Evolutionary conservation across 2,113 vertebrate genomes (phyloP), one percentile per base, ranked within the genome.

Genomic region (Channa argus): DNA sequence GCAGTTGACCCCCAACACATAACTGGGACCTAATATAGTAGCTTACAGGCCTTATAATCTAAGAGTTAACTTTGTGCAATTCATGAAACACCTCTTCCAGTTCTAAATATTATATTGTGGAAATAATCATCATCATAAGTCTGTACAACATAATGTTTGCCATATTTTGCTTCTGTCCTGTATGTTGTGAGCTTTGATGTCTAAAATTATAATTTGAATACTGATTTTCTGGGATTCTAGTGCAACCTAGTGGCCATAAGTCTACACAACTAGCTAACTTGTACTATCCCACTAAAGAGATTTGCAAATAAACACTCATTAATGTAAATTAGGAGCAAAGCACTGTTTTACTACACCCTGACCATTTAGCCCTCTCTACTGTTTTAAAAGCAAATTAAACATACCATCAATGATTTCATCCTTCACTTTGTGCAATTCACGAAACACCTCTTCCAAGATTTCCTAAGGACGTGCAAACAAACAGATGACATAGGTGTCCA

Each of bases 361-460:
- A 74, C 13, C 13, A 13, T 74, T 65, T 10, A 43, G 1, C 13
- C 4, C 11, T 66, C 8, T 44, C 54, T 5, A 11, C 36, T 15
- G 37, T 59, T 61, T 36, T 11, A 10, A 0, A 12, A 44, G 6
- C 47, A 63, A 62, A 56, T 10, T 3, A 53, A 80, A 86, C 96
- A 83, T 95, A 99, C 98, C 98, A 75, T 97, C 96, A 67, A 99
- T 98, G 93, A 99, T 99, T 93, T 99, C 97, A 79, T 98, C 97
- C 94, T 99, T 99, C 91, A 98, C 98, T 91, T 97, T 99, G 95
- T 99, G 98, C 79, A 99, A 95, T 91, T 99, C 98, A 76, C 97
- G 96, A 87, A 99, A 96, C 86, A 98, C 97, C 92, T 99, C 98
- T 75, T 99, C 98, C 91, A 99, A 94, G 91, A 99, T 99, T 95